These are phyloP conservation scores for Frankliniella fusca DNA, from an alignment of 2,888 invertebrate species.

Conservation along the genomic window DNA sequence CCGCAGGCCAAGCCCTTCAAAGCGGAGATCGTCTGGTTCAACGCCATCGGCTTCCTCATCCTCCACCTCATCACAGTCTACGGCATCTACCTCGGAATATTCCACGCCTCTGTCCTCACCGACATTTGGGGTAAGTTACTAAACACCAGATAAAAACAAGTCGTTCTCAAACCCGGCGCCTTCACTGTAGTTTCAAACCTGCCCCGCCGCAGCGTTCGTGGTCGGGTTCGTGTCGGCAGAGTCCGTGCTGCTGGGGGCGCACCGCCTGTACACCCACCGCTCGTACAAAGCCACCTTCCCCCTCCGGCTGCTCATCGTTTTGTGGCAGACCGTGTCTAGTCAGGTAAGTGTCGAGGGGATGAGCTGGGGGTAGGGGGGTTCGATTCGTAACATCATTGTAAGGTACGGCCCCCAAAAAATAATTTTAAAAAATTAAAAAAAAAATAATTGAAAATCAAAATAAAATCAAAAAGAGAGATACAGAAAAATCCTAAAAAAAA, in stretches of 20 bases:
- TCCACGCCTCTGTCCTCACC: constrained; percentile 44
- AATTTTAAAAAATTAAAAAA: too few species aligned
- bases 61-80: constrained; percentile 54
- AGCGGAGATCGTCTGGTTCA: constrained; percentile 58
- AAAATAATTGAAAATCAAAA: too few species aligned
- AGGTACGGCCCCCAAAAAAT: too few species aligned
- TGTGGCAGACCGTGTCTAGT: constrained; percentile 16
- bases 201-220: neutral
- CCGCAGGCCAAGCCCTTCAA: constrained; percentile 44
- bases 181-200: neutral
- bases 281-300: constrained; percentile 7
- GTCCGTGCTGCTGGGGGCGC: constrained; percentile 19
- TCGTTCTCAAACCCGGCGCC: neutral
- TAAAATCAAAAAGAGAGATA: too few species aligned
- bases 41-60: constrained; percentile 56
- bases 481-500: too few species aligned
- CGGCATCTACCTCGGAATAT: constrained; percentile 47
- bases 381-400: too few species aligned
- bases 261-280: constrained; percentile 18
- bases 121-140: constrained; percentile 47
- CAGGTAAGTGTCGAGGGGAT: neutral
- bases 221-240: neutral
- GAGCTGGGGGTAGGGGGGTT: neutral
- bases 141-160: neutral
- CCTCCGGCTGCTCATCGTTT: neutral